Base-by-base conservation (phyloP, 2,888 invertebrate species). In the Charanyca ferruginea region DNA sequence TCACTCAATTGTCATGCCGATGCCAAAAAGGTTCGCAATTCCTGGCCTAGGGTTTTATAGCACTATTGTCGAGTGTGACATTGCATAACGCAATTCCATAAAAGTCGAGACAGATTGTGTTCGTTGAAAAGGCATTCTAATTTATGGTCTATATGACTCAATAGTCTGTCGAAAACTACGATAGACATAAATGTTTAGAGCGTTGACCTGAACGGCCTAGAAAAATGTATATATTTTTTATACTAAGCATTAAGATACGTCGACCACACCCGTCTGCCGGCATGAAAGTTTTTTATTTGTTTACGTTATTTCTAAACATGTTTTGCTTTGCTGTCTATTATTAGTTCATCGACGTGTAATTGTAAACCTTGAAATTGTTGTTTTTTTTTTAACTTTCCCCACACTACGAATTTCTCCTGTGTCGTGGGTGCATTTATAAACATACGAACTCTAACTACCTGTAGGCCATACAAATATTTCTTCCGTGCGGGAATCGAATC, bases 61-160 rank as follows among this genome's bases (percentile, higher is more conserved):
- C 61, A 71, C 84, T 61, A 86, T 86, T 86, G 85, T 86, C 65
- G 75, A 70, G 77, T 75, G 76, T 77, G 71, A 66, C 74, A 83
- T 87, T 87, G 84, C 85, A 79, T 82, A 87, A 85, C 70, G 69
- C 74, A 73, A 79, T 73, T 72, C 85, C 83, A 78, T 85, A 83
- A 75, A 67, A 76, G 79, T 62, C 69, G 78, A 85, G 83, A 87
- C 83, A 78, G 69, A 88, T 88, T 87, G 86, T 87, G 75, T 79
- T 81, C 72, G 53, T 81, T 86, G 77, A 83, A 88, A 86, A 84
- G 88, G 86, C 68, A 79, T 79, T 79, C 79, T 76, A 71, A 77
- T 67, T 67, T 78, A 77, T 71, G 60, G 64, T 41, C 44, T 58
- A 42, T 49, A 70, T 79, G 78, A 81, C 42, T 75, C 80, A 78